Evolutionary conservation across 1,140 invertebrate genomes (phyloP).

Genomic region (Xylocopa sonorina): DNA sequence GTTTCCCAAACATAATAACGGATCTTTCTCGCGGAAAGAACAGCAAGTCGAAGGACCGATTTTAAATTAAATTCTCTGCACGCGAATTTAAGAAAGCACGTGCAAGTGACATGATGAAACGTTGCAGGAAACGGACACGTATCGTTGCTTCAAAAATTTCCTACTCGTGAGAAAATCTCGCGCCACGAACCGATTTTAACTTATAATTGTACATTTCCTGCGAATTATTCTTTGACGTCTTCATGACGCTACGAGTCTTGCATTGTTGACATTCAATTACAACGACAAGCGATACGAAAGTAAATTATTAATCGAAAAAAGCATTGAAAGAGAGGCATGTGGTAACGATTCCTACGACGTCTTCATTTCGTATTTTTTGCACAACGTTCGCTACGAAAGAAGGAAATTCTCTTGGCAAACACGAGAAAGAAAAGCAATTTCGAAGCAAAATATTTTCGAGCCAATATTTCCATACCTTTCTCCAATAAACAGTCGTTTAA

Average conservation of each 20-base stretch:
- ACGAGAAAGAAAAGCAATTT: neutral
- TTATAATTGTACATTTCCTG: neutral
- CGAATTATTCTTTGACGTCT: too few relatives aligned
- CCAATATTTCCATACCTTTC: neutral
- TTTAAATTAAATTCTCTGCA: conserved; percentile 27
- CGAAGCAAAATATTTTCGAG: neutral
- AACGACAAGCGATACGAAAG: neutral
- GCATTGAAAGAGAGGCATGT: too few relatives aligned
- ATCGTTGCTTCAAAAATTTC: neutral
- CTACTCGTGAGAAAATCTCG: neutral
- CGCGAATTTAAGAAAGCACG: neutral
- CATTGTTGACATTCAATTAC: neutral
- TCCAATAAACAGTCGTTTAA: neutral
- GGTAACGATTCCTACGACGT: neutral
- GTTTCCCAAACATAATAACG: neutral
- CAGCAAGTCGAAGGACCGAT: neutral
- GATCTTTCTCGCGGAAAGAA: neutral
- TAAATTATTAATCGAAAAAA: neutral
- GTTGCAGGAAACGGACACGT: neutral
- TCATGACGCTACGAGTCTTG: too few relatives aligned
- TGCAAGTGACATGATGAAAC: neutral
- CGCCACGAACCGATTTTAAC: neutral
- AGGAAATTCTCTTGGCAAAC: neutral
- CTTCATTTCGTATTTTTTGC: too few relatives aligned
- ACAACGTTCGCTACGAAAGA: neutral